Conservation (phyloP, 2,888 invertebrate species). For the Chrysina gloriosa region DNA sequence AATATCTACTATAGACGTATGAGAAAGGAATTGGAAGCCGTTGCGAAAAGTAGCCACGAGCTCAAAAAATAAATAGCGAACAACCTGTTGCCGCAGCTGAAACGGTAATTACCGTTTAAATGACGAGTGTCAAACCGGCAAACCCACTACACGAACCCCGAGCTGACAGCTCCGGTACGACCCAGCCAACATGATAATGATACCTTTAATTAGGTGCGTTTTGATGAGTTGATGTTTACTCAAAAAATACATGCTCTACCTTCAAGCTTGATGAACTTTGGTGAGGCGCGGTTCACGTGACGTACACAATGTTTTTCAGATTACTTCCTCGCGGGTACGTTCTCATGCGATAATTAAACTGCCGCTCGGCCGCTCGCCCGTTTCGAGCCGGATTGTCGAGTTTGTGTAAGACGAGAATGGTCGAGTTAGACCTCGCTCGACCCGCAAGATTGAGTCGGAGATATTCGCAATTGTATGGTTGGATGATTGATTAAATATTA, state of each 20-base stretch:
- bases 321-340: constrained; percentile 49
- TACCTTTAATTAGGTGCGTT: constrained; percentile 62
- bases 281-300: constrained; percentile 44
- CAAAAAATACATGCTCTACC: constrained; percentile 54
- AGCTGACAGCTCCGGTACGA: constrained; percentile 56
- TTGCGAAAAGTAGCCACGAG: constrained; percentile 41
- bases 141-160: constrained; percentile 53
- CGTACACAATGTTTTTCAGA: constrained; percentile 42
- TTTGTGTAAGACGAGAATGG: constrained; percentile 9
- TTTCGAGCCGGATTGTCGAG: constrained; percentile 2
- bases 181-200: constrained; percentile 63
- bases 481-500: constrained; percentile 33
- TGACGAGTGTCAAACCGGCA: constrained; percentile 59
- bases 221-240: constrained; percentile 63
- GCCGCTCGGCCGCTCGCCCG: background rate
- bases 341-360: constrained; percentile 48
- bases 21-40: constrained; percentile 32
- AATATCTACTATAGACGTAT: too few relatives aligned
- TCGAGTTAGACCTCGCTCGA: background rate
- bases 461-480: constrained; percentile 24
- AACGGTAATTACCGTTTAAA: constrained; percentile 59
- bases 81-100: constrained; percentile 57
- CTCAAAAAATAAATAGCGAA: constrained; percentile 56
- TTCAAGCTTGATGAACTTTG: constrained; percentile 52
- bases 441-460: background rate